Base-by-base conservation (phyloP, 2,888 invertebrate species). In the Caenorhabditis sulstoni region DNA sequence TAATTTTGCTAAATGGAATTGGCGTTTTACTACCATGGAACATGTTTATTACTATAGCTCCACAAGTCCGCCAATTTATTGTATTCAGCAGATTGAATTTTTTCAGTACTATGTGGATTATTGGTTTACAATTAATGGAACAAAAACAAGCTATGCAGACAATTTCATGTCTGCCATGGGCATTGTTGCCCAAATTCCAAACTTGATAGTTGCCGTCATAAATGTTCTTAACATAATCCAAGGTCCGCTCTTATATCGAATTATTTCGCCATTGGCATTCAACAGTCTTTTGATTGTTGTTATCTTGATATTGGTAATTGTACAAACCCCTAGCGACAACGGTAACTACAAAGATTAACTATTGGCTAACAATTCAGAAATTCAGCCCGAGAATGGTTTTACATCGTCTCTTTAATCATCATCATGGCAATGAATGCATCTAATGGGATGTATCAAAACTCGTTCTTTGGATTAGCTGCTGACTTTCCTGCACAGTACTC, bases 1-100 rank as follows among this genome's bases (percentile, higher is more conserved):
- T 96, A 67, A 93, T 98, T 90, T 85, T 97, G 84, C 92, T 97
- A 58, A 97, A 98, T 92, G 99, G 98, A 7, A 93, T 99, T 82
- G 98, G 97, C 41, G 94, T 95, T 0, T 93, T 95, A 75, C 95
- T 96, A 92, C 96, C 98, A 14, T 99, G 98, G 98, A 99, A 99
- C 92, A 97, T 97, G 96, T 97, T 99, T 91, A 97, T 99, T 90
- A 99, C 95, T 78, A 88, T 89, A 53, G 87, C 87, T 3, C 85
- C 82, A 39, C 61, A 81, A 71, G 88, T 88, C n/a, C 22, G 11
- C 18, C 22, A n/a, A 16, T 37, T 5, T 5, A 29, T 14, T 37
- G n/a, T 37, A 5, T 52, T 9, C 18, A n/a, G 18, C 16, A 3
- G 16, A 23, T 18, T 7, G 22, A 18, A 22, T 14, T 55, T 44